Percentiles rank a stretch among this genome's conserved stretches.
These are phyloP conservation scores for Cyrtodaria siliqua DNA, from an alignment of 2,888 invertebrate genomes.

Conservation along the genomic window DNA sequence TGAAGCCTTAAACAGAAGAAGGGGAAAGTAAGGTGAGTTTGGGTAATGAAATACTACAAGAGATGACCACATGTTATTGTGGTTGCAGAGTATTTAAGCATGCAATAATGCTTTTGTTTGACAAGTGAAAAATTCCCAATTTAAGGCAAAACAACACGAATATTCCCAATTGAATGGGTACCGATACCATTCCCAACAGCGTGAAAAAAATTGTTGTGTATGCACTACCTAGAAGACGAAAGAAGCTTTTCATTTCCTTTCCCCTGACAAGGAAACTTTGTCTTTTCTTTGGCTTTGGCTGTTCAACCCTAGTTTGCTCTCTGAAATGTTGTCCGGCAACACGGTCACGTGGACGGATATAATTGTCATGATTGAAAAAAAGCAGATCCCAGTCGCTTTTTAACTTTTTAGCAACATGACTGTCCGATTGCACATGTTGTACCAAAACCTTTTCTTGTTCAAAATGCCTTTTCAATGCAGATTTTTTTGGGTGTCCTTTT, in stretches of 20 bases:
- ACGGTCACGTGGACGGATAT: neutral
- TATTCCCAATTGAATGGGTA: too few species aligned
- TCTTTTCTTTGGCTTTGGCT: slow-evolving; percentile 39
- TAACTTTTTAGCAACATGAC: slow-evolving; percentile 32
- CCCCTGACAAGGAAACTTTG: slow-evolving; percentile 73
- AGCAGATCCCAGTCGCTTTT: slow-evolving; percentile 57
- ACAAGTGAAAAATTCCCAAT: too few species aligned
- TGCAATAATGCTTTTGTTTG: too few species aligned
- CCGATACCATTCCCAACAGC: too few species aligned
- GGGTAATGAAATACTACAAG: too few species aligned
- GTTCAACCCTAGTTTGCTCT: neutral
- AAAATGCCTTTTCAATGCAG: slow-evolving; percentile 52
- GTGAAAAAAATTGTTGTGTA: too few species aligned
- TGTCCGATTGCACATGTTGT: slow-evolving; percentile 23
- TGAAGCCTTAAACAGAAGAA: too few species aligned
- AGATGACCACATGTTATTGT: too few species aligned
- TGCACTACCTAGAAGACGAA: slow-evolving; percentile 78
- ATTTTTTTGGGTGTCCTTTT: neutral
- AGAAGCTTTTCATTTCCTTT: slow-evolving; percentile 82
- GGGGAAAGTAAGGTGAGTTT: too few species aligned
- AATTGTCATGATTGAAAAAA: slow-evolving; percentile 35
- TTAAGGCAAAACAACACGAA: too few species aligned
- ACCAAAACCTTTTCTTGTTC: slow-evolving; percentile 50
- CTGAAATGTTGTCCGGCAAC: too few species aligned
- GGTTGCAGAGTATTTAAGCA: too few species aligned